phyloP scores from a whole-genome alignment of 1,140 invertebrate genomes.

The Saccostrea echinata region DNA sequence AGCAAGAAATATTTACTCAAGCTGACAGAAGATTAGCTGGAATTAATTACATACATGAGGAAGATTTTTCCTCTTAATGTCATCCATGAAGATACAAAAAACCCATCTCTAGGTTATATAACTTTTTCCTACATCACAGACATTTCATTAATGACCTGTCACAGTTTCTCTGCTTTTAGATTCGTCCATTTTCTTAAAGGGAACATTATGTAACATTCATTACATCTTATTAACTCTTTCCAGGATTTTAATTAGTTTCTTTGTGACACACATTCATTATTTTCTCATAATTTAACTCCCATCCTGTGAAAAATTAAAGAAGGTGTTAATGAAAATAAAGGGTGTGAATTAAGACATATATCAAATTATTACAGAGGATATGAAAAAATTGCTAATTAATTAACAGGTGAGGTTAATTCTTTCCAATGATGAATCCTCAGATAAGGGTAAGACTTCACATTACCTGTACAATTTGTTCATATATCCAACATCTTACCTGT shows the following conservation, averaged over 20 bases:
- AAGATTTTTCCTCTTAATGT: neutral
- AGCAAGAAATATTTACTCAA: neutral
- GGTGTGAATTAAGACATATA: too few species aligned
- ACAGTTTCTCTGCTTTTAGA: neutral
- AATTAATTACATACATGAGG: slow-evolving; percentile 22
- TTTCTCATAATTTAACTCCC: neutral
- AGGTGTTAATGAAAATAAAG: slow-evolving; percentile 2
- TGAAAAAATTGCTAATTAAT: neutral
- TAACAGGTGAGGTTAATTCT: neutral
- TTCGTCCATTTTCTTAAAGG: neutral
- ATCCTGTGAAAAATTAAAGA: neutral
- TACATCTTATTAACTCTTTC: neutral
- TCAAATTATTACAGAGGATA: too few species aligned
- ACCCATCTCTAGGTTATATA: neutral
- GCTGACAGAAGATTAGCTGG: neutral
- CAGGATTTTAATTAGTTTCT: neutral
- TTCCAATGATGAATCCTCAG: too few species aligned
- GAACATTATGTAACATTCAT: neutral
- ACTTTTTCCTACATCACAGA: neutral
- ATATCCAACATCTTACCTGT: too few species aligned
- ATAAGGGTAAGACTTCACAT: too few species aligned
- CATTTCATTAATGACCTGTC: neutral
- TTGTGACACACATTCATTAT: neutral
- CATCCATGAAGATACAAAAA: neutral
- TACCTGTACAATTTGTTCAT: too few species aligned